phyloP scores from a whole-genome alignment of 2,888 invertebrate species.

The Leptopilina syphax region DNA sequence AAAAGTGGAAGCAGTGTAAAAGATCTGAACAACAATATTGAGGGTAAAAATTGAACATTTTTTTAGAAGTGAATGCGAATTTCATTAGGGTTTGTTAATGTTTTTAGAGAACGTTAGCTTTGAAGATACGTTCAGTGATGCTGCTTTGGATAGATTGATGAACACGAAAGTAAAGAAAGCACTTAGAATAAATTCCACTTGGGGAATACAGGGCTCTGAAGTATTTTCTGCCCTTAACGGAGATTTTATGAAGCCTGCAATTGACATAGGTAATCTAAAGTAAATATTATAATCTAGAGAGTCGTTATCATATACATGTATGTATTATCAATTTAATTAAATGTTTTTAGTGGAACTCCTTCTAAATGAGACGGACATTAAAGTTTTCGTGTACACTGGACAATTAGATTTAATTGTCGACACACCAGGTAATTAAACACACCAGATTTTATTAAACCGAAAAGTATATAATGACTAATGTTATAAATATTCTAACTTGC shows the following conservation, averaged over 20 bases:
- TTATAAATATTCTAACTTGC: too few relatives aligned
- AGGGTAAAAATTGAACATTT: conserved; percentile 10
- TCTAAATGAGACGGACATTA: conserved; percentile 83
- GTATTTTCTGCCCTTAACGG: conserved; percentile 81
- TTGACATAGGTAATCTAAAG: conserved; percentile 79
- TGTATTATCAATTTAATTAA: too few relatives aligned
- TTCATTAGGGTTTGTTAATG: too few relatives aligned
- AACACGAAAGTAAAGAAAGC: conserved; percentile 83
- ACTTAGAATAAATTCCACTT: conserved; percentile 79
- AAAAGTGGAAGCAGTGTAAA: neutral
- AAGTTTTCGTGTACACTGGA: conserved; percentile 86
- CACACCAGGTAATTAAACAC: conserved; percentile 73
- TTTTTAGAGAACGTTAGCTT: conserved; percentile 57
- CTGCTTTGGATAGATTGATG: conserved; percentile 81
- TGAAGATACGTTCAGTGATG: conserved; percentile 57
- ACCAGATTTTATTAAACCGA: neutral
- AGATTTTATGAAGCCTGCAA: conserved; percentile 91
- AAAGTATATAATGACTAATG: too few relatives aligned
- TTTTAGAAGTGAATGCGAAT: too few relatives aligned
- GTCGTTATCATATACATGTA: too few relatives aligned
- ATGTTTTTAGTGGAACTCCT: conserved; percentile 80
- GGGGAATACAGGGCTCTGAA: conserved; percentile 81
- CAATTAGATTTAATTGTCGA: conserved; percentile 91
- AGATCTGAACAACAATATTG: conserved; percentile 4
- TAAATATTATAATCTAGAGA: too few relatives aligned